Conservation (phyloP, 2,113 vertebrate species). For the Acrocephalus arundinaceus region DNA sequence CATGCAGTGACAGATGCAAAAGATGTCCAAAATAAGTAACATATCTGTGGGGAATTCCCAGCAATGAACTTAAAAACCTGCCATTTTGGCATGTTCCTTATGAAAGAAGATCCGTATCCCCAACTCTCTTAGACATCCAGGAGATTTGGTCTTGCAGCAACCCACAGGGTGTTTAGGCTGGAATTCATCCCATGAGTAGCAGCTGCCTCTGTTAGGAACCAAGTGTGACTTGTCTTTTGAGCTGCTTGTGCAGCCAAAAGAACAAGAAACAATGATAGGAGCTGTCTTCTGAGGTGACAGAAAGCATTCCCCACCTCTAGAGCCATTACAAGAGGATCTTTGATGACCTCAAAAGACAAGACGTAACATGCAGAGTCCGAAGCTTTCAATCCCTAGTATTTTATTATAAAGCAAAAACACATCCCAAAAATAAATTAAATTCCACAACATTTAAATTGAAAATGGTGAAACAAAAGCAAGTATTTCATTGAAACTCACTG, state of each 20-base stretch:
- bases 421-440: background rate
- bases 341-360: background rate
- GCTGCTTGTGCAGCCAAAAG: background rate
- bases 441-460: background rate
- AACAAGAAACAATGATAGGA: fast-evolving
- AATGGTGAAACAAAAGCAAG: background rate
- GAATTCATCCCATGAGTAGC: background rate
- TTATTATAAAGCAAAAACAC: background rate
- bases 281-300: background rate
- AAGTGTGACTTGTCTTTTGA: background rate
- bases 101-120: background rate
- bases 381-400: background rate
- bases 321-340: background rate
- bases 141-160: background rate
- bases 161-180: background rate
- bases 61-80: background rate
- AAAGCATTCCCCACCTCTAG: background rate
- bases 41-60: background rate
- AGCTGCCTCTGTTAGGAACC: background rate
- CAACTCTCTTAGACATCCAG: background rate
- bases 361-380: background rate
- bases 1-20: background rate
- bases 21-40: background rate
- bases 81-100: background rate
- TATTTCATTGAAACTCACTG: background rate